Percentiles rank a stretch among this genome's conserved stretches.
Evolutionary conservation across 2,888 invertebrate genomes (phyloP).

Genomic region (Acronicta aceris): DNA sequence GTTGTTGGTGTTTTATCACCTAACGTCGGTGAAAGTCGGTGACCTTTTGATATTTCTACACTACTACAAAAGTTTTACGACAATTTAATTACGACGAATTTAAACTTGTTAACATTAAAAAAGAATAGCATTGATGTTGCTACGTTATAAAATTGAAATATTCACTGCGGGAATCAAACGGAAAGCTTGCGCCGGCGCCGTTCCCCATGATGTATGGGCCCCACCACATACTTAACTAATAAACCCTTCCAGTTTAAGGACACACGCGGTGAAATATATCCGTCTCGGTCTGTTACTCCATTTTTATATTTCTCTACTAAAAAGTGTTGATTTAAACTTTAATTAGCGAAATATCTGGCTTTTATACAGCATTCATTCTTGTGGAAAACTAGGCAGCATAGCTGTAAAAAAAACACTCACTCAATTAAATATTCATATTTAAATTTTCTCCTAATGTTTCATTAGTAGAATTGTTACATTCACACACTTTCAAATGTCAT

Average conservation of each 20-base stretch:
- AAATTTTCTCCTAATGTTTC: slow-evolving; percentile 37
- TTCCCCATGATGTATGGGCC: slow-evolving; percentile 81
- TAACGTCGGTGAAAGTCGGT: slow-evolving; percentile 71
- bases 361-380: slow-evolving; percentile 4
- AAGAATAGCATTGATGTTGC: slow-evolving; percentile 52
- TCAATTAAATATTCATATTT: slow-evolving; percentile 34
- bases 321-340: slow-evolving; percentile 24
- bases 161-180: slow-evolving; percentile 73
- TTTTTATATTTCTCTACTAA: slow-evolving; percentile 38
- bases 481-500: slow-evolving; percentile 57
- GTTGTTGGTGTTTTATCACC: slow-evolving; percentile 71
- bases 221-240: slow-evolving; percentile 82
- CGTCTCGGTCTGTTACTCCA: slow-evolving; percentile 66
- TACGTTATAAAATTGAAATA: slow-evolving; percentile 68
- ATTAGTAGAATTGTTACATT: slow-evolving; percentile 39
- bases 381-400: slow-evolving; percentile 16
- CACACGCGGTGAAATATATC: slow-evolving; percentile 70
- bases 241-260: slow-evolving; percentile 75
- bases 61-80: slow-evolving; percentile 46
- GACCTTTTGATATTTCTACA: slow-evolving; percentile 59
- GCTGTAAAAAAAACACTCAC: slow-evolving; percentile 14
- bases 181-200: slow-evolving; percentile 83
- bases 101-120: slow-evolving; percentile 52
- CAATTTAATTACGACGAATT: slow-evolving; percentile 46
- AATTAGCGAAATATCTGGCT: slow-evolving; percentile 22